phyloP scores from a whole-genome alignment of 2,888 invertebrate species.

The Melipona bicolor region DNA sequence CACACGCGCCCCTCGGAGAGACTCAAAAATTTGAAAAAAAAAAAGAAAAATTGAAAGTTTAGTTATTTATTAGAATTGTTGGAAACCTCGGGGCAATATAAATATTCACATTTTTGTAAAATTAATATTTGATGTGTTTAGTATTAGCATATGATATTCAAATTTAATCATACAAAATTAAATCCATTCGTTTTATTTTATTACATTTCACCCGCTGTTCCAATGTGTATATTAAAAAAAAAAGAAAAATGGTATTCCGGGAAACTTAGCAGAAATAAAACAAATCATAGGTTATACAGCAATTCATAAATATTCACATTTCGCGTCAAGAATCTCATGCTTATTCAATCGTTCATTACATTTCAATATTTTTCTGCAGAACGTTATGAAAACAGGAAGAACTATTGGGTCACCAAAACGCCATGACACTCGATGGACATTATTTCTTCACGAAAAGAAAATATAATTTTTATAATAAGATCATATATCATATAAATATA shows the following conservation, averaged over 20 bases:
- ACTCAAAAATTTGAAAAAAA: neutral
- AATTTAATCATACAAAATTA: neutral
- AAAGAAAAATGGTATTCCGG: neutral
- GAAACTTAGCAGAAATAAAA: neutral
- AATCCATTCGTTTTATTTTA: neutral
- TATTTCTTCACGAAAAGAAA: too few species aligned
- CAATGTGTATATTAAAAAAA: neutral
- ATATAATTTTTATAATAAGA: too few species aligned
- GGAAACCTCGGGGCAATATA: too few species aligned
- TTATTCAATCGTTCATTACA: neutral
- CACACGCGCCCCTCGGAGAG: neutral
- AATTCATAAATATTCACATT: neutral
- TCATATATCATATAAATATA: too few species aligned
- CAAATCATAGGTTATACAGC: neutral
- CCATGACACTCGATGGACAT: too few species aligned
- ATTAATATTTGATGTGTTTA: too few species aligned
- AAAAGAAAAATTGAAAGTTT: too few species aligned
- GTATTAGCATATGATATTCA: too few species aligned
- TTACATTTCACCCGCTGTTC: accelerated
- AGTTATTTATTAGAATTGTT: too few species aligned
- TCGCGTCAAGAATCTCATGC: neutral
- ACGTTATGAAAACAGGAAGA: neutral
- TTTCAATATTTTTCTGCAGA: neutral
- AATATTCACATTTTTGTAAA: too few species aligned
- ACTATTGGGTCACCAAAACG: neutral